Percentiles rank a stretch among this genome's conserved stretches.
These are phyloP conservation scores for Puffinus mauretanicus DNA, from an alignment of 2,113 vertebrate genomes.

Conservation along the genomic window DNA sequence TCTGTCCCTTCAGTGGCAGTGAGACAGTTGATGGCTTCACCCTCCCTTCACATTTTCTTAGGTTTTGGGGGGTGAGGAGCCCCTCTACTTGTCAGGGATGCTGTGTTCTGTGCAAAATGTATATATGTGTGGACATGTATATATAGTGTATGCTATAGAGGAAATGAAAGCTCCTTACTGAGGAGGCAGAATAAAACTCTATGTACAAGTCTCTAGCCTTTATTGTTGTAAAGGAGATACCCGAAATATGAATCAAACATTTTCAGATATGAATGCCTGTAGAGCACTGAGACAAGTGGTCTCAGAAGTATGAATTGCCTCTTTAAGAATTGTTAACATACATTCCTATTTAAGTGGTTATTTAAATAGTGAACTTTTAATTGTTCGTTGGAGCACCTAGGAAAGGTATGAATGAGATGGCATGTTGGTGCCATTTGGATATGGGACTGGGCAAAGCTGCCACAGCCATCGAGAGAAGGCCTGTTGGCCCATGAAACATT, in stretches of 20 bases:
- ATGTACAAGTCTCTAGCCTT: background rate
- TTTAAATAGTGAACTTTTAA: background rate
- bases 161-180: background rate
- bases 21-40: background rate
- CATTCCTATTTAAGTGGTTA: background rate
- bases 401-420: background rate
- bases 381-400: background rate
- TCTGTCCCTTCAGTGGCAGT: background rate
- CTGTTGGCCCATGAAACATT: background rate
- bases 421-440: rapidly evolving
- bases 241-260: background rate
- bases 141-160: background rate
- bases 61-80: background rate
- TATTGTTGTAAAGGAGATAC: background rate
- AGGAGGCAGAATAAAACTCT: background rate
- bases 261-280: background rate
- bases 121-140: background rate
- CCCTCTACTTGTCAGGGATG: background rate
- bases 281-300: background rate
- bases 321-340: background rate
- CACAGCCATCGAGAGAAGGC: background rate
- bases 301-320: background rate
- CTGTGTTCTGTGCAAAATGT: background rate
- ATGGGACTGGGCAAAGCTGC: background rate
- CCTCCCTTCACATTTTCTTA: background rate